Conservation (phyloP, 2,797 vertebrate genomes). For the Babyrousa celebensis region DNA sequence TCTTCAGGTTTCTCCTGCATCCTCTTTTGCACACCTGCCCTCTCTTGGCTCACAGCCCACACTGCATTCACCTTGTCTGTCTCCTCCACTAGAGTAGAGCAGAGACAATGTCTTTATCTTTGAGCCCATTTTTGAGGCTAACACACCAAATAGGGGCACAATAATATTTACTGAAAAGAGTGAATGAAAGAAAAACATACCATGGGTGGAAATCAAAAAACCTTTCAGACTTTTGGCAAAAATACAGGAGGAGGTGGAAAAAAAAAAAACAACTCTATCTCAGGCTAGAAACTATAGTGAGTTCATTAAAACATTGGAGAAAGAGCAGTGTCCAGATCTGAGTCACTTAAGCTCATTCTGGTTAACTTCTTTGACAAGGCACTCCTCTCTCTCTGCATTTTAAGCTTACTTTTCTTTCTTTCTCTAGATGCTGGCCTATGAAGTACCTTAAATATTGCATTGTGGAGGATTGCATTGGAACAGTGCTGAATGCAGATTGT, state of each 20-base stretch:
- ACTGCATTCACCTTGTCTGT: neutral
- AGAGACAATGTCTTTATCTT: neutral
- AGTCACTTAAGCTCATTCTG: neutral
- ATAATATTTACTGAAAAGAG: neutral
- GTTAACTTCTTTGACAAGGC: neutral
- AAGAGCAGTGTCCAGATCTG: neutral
- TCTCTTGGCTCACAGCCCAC: neutral
- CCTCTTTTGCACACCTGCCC: neutral
- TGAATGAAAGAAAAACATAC: neutral
- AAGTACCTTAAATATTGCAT: neutral
- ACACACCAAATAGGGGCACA: neutral
- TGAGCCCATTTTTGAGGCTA: neutral
- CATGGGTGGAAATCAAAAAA: neutral
- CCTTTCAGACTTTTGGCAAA: neutral
- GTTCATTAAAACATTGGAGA: neutral
- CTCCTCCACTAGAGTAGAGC: too few relatives aligned
- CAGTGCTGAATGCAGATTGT: neutral
- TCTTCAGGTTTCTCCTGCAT: neutral
- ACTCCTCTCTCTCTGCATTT: neutral
- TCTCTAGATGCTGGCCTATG: neutral
- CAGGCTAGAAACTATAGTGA: neutral
- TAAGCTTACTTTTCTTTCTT: neutral
- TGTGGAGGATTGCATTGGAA: neutral
- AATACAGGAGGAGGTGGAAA: neutral
- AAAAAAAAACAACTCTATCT: neutral